Evolutionary conservation across 2,888 invertebrate species (phyloP).

Genomic region (Stenurella melanura): DNA sequence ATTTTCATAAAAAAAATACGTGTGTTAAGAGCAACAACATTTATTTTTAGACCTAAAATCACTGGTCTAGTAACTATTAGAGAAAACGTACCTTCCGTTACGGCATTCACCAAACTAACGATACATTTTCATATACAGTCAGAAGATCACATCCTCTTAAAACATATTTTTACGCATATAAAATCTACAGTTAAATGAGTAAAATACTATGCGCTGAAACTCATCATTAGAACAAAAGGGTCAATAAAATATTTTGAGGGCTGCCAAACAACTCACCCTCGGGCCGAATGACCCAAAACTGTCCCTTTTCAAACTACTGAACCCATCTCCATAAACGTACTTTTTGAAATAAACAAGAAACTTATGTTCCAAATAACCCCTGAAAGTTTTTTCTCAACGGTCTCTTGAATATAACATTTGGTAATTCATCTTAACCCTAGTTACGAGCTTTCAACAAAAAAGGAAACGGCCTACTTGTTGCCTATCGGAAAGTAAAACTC

Average conservation of each 20-base stretch:
- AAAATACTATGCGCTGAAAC: neutral
- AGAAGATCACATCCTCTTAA: too few relatives aligned
- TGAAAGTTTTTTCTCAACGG: neutral
- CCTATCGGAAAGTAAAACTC: conserved; percentile 18
- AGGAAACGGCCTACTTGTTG: conserved; percentile 20
- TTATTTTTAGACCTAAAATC: too few relatives aligned
- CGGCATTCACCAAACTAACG: too few relatives aligned
- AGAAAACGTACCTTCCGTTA: too few relatives aligned
- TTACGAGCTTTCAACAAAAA: conserved; percentile 24
- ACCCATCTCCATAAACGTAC: conserved; percentile 7
- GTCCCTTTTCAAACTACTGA: conserved; percentile 4
- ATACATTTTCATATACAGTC: too few relatives aligned
- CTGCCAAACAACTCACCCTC: neutral
- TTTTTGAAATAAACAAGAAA: conserved; percentile 2
- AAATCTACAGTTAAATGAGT: too few relatives aligned
- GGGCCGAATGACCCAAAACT: neutral
- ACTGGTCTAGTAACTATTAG: too few relatives aligned
- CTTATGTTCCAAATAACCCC: conserved; percentile 4
- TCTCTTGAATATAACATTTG: conserved; percentile 8
- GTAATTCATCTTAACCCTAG: conserved; percentile 25
- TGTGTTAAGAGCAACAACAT: too few relatives aligned
- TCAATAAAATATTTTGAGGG: conserved; percentile 3
- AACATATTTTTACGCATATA: too few relatives aligned
- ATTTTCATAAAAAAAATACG: too few relatives aligned
- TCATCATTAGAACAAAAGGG: conserved; percentile 3